These are phyloP conservation scores for Polypedilum pembai DNA, from an alignment of 1,140 invertebrate species.

Conservation along the genomic window DNA sequence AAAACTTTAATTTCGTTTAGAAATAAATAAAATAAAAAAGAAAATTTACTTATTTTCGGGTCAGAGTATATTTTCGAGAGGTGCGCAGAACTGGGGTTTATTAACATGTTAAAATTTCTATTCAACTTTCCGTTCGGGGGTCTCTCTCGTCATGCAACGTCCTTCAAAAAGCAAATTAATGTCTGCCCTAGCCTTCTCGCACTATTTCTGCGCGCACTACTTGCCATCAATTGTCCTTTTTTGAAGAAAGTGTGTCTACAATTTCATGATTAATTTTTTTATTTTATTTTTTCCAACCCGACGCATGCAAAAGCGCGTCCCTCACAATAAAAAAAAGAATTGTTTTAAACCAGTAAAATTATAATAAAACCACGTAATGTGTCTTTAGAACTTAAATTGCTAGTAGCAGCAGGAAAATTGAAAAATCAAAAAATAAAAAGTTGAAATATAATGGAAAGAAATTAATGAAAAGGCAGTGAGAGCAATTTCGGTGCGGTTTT, in stretches of 20 bases:
- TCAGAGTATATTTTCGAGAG: background rate
- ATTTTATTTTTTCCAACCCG: background rate
- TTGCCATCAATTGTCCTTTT: background rate
- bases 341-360: background rate
- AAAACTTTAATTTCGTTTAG: slow-evolving; percentile 14
- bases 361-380: background rate
- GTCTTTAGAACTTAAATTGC: background rate
- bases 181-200: slow-evolving; percentile 10
- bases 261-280: background rate
- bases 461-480: background rate
- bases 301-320: slow-evolving; percentile 25
- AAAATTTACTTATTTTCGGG: background rate
- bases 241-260: slow-evolving; percentile 28
- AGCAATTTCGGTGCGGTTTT: background rate
- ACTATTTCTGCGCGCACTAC: slow-evolving; percentile 13
- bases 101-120: slow-evolving; percentile 11
- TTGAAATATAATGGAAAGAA: background rate
- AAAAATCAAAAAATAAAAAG: background rate
- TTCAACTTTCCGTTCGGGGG: background rate
- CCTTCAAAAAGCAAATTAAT: slow-evolving; percentile 22
- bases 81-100: background rate
- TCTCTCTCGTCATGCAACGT: background rate
- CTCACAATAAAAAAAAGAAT: background rate
- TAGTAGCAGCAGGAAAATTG: slow-evolving; percentile 7
- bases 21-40: no score